phyloP scores from a whole-genome alignment of 2,797 vertebrate species.

The Rousettus madagascariensis region DNA sequence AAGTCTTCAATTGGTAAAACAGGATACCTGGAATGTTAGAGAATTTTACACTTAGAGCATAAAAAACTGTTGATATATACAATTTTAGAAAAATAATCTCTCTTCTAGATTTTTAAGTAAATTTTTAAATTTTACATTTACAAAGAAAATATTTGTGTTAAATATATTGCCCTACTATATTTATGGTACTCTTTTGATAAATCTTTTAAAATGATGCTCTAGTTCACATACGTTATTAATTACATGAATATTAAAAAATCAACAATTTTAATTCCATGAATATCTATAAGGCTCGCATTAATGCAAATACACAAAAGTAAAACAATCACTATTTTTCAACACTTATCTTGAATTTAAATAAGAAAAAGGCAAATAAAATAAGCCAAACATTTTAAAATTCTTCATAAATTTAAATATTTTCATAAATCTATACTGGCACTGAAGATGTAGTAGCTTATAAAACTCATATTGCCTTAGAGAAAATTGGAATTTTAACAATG shows the following conservation, averaged over 20 bases:
- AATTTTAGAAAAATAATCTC: not conserved
- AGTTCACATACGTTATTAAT: not conserved
- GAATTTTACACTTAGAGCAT: not conserved
- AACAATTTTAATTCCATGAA: constrained; percentile 26
- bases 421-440: not conserved
- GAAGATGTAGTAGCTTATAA: not conserved
- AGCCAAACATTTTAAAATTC: constrained; percentile 17
- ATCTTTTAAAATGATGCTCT: not conserved
- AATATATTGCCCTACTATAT: not conserved
- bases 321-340: constrained; percentile 12
- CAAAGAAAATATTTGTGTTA: not conserved
- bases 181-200: not conserved
- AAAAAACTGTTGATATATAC: not conserved
- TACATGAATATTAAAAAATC: constrained; percentile 34
- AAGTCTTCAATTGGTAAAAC: not conserved
- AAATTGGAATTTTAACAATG: not conserved
- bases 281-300: constrained; percentile 29
- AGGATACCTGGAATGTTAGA: not conserved
- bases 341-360: constrained; percentile 46
- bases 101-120: not conserved
- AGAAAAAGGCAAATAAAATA: constrained; percentile 41
- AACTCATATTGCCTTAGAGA: not conserved
- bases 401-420: not conserved
- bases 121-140: not conserved
- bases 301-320: constrained; percentile 29